Evolutionary conservation across 2,888 invertebrate genomes (phyloP).

Genomic region (Caenorhabditis sp.): DNA sequence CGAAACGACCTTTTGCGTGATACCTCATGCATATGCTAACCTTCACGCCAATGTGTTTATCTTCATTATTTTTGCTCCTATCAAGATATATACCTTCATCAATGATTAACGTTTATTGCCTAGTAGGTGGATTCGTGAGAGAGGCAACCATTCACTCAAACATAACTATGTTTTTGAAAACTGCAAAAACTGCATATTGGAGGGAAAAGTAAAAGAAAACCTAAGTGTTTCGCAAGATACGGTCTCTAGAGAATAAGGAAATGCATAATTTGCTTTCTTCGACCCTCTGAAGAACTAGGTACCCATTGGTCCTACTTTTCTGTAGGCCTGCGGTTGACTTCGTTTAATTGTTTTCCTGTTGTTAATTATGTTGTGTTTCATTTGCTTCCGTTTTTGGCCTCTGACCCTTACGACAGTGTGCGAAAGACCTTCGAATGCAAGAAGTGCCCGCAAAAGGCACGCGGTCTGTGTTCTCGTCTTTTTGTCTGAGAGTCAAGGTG

Average conservation of each 20-base stretch:
- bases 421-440: conserved; percentile 1
- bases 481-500: conserved; percentile 25
- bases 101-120: conserved; percentile 2
- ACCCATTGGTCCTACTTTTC: no score
- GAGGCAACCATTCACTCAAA: no score
- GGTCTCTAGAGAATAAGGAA: no score
- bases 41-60: conserved; percentile 53
- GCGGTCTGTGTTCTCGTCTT: neutral
- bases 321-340: no score
- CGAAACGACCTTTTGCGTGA: conserved; percentile 37
- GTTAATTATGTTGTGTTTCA: conserved; percentile 20
- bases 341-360: conserved; percentile 40
- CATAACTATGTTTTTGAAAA: no score
- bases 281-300: no score
- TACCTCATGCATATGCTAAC: conserved; percentile 49
- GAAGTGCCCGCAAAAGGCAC: conserved; percentile 1
- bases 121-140: no score
- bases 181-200: no score
- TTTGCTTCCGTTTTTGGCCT: conserved; percentile 9
- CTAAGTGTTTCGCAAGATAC: no score
- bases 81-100: conserved; percentile 17
- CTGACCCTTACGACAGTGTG: conserved; percentile 21
- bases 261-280: no score
- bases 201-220: no score
- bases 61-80: conserved; percentile 35